Conservation (phyloP, 2,797 vertebrate species). For the Pseudomugil gertrudae region DNA sequence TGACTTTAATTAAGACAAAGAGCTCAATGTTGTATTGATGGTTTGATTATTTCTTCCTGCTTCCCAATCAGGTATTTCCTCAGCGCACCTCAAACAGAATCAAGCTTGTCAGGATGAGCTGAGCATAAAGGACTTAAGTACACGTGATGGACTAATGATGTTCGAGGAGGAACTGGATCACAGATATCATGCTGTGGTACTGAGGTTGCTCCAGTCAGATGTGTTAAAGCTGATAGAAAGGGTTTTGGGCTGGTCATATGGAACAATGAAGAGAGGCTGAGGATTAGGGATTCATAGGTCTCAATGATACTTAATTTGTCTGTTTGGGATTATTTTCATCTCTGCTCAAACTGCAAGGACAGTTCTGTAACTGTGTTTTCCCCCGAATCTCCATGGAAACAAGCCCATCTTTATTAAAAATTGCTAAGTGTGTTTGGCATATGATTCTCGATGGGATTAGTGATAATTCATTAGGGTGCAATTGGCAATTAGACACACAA, state of each 20-base stretch:
- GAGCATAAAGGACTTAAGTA: slow-evolving; percentile 17
- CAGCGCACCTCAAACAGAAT: slow-evolving; percentile 31
- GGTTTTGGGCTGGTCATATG: slow-evolving; percentile 5
- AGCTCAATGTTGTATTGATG: slow-evolving; percentile 34
- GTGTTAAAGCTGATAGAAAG: slow-evolving; percentile 17
- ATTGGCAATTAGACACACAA: slow-evolving; percentile 53
- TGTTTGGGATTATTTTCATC: slow-evolving; percentile 32
- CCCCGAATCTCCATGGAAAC: slow-evolving; percentile 36
- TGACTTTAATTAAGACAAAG: slow-evolving; percentile 51
- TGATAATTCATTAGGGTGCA: slow-evolving; percentile 43
- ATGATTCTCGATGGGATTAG: slow-evolving; percentile 37
- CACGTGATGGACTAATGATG: slow-evolving; percentile 28
- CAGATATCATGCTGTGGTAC: slow-evolving; percentile 27
- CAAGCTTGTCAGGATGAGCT: slow-evolving; percentile 10
- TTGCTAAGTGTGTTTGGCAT: slow-evolving; percentile 27
- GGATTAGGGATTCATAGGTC: slow-evolving; percentile 17
- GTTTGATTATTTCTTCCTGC: slow-evolving; percentile 57
- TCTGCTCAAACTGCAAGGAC: slow-evolving; percentile 9
- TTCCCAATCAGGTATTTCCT: slow-evolving; percentile 43
- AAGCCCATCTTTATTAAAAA: slow-evolving; percentile 39
- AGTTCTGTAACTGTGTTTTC: slow-evolving; percentile 16
- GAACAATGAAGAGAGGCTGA: not conserved
- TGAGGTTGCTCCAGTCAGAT: slow-evolving; percentile 26
- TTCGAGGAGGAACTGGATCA: slow-evolving; percentile 39
- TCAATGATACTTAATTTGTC: slow-evolving; percentile 2